Percentiles rank a stretch among this genome's conserved stretches.
Conservation (phyloP, 2,797 vertebrate species). For the Carcharodon carcharias region DNA sequence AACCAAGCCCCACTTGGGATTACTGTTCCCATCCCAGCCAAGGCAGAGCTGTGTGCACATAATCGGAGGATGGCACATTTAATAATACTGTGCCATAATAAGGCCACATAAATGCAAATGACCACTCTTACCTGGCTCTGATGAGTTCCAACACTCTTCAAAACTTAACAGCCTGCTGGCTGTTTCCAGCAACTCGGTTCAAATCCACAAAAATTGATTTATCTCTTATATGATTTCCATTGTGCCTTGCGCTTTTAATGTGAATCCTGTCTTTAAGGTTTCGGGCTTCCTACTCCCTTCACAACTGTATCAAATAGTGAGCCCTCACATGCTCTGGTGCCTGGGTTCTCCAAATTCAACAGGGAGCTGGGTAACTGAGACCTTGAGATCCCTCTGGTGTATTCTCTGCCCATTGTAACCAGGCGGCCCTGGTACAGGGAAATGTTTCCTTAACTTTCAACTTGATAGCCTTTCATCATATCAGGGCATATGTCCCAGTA, state of each 20-base stretch:
- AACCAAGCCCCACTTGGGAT: not conserved
- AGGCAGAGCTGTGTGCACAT: not conserved
- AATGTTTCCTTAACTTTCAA: not conserved
- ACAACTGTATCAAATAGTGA: too few species aligned
- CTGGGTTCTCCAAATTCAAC: not conserved
- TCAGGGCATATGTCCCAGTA: not conserved
- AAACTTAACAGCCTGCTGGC: not conserved
- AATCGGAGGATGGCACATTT: not conserved
- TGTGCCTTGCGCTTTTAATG: too few species aligned
- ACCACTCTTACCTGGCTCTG: not conserved
- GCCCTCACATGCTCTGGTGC: not conserved
- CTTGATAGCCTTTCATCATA: not conserved
- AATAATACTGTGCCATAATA: not conserved
- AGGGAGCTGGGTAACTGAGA: not conserved
- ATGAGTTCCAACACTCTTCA: not conserved
- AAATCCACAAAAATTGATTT: not conserved
- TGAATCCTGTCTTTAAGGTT: too few species aligned
- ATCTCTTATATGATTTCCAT: not conserved
- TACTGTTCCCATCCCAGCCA: not conserved
- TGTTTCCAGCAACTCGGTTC: not conserved
- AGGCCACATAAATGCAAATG: not conserved
- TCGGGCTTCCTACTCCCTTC: not conserved
- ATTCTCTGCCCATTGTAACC: not conserved
- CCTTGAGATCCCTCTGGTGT: not conserved
- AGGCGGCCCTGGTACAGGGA: too few species aligned